phyloP scores from a whole-genome alignment of 2,888 invertebrate genomes.

The Peribatodes rhomboidaria region DNA sequence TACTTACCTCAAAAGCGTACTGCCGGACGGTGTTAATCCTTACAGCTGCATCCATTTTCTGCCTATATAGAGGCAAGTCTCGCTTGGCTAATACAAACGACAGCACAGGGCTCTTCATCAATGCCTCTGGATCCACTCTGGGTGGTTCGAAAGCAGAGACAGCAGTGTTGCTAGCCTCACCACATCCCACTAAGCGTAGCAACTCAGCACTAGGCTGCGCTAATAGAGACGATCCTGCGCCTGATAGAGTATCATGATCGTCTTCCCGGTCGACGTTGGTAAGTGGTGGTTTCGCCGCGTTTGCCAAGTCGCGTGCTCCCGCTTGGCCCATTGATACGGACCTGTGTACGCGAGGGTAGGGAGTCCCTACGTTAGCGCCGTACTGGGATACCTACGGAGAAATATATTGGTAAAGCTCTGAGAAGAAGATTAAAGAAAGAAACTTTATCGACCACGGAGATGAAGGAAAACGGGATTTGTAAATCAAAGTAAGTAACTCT shows the following conservation, averaged over 20 bases:
- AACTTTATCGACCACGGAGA: neutral
- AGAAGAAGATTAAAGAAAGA: neutral
- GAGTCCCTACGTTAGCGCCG: conserved; percentile 28
- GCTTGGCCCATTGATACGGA: conserved; percentile 95
- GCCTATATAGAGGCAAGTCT: conserved; percentile 93
- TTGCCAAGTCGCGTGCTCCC: conserved; percentile 81
- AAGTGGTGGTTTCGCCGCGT: conserved; percentile 83
- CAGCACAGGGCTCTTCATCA: conserved; percentile 94
- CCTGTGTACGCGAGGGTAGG: conserved; percentile 89
- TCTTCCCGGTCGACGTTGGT: conserved; percentile 73
- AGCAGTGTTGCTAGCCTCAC: conserved; percentile 57
- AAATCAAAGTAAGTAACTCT: no score
- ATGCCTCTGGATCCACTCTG: conserved; percentile 80
- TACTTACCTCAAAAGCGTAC: conserved; percentile 92
- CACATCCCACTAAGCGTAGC: conserved; percentile 89
- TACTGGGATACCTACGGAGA: conserved; percentile 39
- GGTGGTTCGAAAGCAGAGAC: conserved; percentile 77
- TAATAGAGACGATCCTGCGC: conserved; percentile 92
- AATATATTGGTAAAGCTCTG: neutral
- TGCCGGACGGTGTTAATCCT: conserved; percentile 93
- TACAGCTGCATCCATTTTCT: conserved; percentile 96
- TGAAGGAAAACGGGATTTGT: no score
- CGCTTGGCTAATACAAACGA: conserved; percentile 94
- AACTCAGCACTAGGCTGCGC: conserved; percentile 96
- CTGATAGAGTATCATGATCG: conserved; percentile 83